Conservation (phyloP, 2,888 invertebrate genomes). For the Lycaena phlaeas region DNA sequence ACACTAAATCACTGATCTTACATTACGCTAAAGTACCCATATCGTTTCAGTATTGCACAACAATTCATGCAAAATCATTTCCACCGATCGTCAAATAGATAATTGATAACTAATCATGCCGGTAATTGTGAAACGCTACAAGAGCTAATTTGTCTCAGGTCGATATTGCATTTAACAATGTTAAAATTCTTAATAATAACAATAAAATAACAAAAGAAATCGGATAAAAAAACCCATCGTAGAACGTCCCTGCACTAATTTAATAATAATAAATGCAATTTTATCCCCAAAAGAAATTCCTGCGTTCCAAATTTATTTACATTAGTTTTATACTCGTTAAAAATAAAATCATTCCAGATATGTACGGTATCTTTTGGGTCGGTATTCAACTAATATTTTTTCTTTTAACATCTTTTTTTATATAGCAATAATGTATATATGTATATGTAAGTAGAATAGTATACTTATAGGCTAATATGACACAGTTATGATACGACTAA, state of each 20-base stretch:
- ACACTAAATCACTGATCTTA: constrained; percentile 42
- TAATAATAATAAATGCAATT: constrained; percentile 63
- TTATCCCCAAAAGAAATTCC: constrained; percentile 46
- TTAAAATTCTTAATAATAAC: constrained; percentile 71
- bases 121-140: constrained; percentile 22
- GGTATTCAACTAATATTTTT: constrained; percentile 61
- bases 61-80: constrained; percentile 57
- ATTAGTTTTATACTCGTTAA: constrained; percentile 28
- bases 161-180: constrained; percentile 62
- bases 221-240: constrained; percentile 62
- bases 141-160: constrained; percentile 32
- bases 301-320: constrained; percentile 67
- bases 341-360: constrained; percentile 27
- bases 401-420: constrained; percentile 55
- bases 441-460: constrained; percentile 67
- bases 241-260: constrained; percentile 55
- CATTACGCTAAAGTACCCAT: constrained; percentile 48
- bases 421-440: constrained; percentile 54
- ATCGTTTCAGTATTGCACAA: constrained; percentile 57
- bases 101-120: constrained; percentile 8
- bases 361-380: constrained; percentile 34
- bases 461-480: constrained; percentile 68
- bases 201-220: constrained; percentile 66
- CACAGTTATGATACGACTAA: constrained; percentile 67
- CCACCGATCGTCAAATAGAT: constrained; percentile 14